Conservation (phyloP, 2,888 invertebrate species). For the Oasisia sp. region DNA sequence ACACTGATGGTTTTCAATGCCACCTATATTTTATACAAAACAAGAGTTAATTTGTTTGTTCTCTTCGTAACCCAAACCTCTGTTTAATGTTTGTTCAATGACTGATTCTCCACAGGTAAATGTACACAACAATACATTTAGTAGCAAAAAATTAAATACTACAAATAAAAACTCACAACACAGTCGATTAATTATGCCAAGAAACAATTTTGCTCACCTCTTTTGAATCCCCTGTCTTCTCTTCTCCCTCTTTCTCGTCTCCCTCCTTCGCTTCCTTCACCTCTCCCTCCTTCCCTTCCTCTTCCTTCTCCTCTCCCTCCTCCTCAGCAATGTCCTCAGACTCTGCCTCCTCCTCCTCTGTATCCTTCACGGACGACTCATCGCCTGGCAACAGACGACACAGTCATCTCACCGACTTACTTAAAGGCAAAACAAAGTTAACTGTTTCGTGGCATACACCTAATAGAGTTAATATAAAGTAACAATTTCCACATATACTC, state of each 20-base stretch:
- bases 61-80: too few species aligned
- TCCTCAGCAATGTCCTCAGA: conserved; percentile 24
- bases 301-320: conserved; percentile 20
- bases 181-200: background rate
- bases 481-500: too few species aligned
- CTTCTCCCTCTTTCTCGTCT: background rate
- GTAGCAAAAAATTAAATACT: background rate
- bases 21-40: too few species aligned
- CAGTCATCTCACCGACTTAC: background rate
- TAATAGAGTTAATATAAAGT: too few species aligned
- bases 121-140: too few species aligned
- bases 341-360: conserved; percentile 26
- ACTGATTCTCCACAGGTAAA: too few species aligned
- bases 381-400: background rate
- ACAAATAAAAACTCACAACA: background rate
- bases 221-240: background rate
- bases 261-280: background rate
- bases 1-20: too few species aligned
- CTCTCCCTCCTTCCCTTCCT: conserved; percentile 14
- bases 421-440: background rate
- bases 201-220: background rate
- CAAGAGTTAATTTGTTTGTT: too few species aligned
- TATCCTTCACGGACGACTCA: background rate
- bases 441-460: too few species aligned
- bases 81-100: too few species aligned